phyloP scores from a whole-genome alignment of 2,888 invertebrate genomes.

The Baccha elongata region DNA sequence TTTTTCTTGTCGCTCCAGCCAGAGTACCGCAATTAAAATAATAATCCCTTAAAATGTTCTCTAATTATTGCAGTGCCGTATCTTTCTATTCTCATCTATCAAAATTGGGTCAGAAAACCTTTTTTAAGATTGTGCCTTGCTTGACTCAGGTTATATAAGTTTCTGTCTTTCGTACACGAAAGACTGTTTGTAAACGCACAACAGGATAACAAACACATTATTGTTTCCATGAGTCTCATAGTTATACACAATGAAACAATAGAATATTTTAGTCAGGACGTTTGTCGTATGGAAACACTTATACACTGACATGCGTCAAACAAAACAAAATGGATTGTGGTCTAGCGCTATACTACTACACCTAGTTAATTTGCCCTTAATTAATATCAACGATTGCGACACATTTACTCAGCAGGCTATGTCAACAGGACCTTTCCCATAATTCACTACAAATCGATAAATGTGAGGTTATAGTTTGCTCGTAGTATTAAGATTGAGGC shows the following conservation, averaged over 20 bases:
- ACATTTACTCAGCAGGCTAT: constrained; percentile 40
- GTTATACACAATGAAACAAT: background rate
- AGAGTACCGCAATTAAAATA: constrained; percentile 39
- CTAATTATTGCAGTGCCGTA: constrained; percentile 39
- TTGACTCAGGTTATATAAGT: background rate
- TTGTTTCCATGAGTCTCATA: constrained; percentile 23
- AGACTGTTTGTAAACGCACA: too few relatives aligned
- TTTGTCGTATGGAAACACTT: background rate
- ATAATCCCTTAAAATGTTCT: constrained; percentile 38
- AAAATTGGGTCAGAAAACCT: constrained; percentile 23
- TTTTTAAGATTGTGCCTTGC: constrained; percentile 3
- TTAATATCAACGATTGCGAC: constrained; percentile 48
- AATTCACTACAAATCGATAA: constrained; percentile 39
- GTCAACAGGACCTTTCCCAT: constrained; percentile 35
- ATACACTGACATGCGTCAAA: background rate
- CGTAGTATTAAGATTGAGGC: constrained; percentile 9
- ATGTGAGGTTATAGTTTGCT: constrained; percentile 13
- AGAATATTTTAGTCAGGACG: background rate
- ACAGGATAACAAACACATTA: constrained; percentile 32
- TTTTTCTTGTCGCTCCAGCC: constrained; percentile 14
- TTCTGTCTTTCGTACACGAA: too few relatives aligned
- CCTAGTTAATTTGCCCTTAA: constrained; percentile 45
- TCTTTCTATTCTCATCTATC: constrained; percentile 31
- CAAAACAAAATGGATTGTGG: constrained; percentile 36
- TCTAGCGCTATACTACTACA: constrained; percentile 3